phyloP scores from a whole-genome alignment of 2,888 invertebrate species.

The Andricus quercusramuli region DNA sequence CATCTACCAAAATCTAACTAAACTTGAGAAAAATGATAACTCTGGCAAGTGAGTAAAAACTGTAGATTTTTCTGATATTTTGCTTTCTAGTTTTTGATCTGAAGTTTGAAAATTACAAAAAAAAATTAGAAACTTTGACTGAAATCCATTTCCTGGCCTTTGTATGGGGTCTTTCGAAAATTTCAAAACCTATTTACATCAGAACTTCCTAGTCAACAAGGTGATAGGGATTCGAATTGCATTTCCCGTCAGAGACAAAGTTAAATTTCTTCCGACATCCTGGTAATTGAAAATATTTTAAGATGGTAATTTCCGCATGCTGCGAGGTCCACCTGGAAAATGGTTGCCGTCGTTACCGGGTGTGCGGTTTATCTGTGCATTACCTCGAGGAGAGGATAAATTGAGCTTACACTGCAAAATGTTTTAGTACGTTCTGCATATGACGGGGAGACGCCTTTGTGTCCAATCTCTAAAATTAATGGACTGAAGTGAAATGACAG shows the following conservation, averaged over 20 bases:
- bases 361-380: neutral
- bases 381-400: neutral
- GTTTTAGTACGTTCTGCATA: neutral
- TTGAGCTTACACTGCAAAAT: neutral
- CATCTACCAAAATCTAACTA: too few relatives aligned
- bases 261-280: neutral
- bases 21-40: too few relatives aligned
- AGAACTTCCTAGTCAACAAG: neutral
- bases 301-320: constrained; percentile 9
- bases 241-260: neutral
- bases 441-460: neutral
- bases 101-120: too few relatives aligned
- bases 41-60: too few relatives aligned
- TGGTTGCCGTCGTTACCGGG: neutral
- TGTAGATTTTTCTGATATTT: too few relatives aligned
- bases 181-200: neutral
- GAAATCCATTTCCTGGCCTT: too few relatives aligned
- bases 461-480: neutral
- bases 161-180: too few relatives aligned
- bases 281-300: neutral
- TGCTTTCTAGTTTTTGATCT: too few relatives aligned
- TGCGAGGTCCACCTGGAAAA: neutral
- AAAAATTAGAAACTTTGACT: too few relatives aligned
- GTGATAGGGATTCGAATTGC: neutral
- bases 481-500: too few relatives aligned